Evolutionary conservation across 2,888 invertebrate species (phyloP), one percentile per base, ranked within the genome.

Genomic region (Amiota mariae): DNA sequence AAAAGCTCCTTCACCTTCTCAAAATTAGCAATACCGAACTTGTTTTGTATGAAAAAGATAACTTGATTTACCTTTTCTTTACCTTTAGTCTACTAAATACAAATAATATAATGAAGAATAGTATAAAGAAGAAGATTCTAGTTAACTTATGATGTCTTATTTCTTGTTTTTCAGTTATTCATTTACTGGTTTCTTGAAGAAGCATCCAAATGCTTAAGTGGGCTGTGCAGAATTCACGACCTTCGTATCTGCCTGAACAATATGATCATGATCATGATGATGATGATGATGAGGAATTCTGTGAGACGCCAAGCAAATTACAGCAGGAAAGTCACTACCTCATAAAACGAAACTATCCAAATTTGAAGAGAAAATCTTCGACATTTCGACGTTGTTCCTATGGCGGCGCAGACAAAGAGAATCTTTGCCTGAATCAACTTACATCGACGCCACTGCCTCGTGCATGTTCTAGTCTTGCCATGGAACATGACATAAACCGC

Each of bases 221-320:
- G 89, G 87, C 89, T 76, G 87, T 89, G 54, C 88, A 87, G 77
- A 87, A 86, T 79, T 81, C 88, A 48, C 84, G 88, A 64, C 86
- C 84, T 68, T 85, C 87, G 11, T 87, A 88, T 78, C 74, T 87
- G 76, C 80, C 79, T 74, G 75, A 75, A 46, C 77, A 75, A 70
- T 64, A 72, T 15, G n/a, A n/a, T n/a, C n/a, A n/a, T n/a, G n/a
- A n/a, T n/a, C n/a, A n/a, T n/a, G n/a, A n/a, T n/a, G n/a, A n/a
- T n/a, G n/a, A n/a, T n/a, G n/a, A n/a, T n/a, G 59, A 76, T 57
- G 71, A 73, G 36, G 15, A 18, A 11, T 20, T 11, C 10, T 13
- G 67, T 63, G 70, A 67, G 18, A 49, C 67, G 11, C 51, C 48
- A 47, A 12, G 59, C 36, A 51, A 72, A 72, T 54, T 73, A 79